A percentile compares a stretch with the other conserved stretches of the same genome.
These are phyloP conservation scores for Yponomeuta cagnagella DNA, from an alignment of 2,888 invertebrate genomes.

Conservation along the genomic window DNA sequence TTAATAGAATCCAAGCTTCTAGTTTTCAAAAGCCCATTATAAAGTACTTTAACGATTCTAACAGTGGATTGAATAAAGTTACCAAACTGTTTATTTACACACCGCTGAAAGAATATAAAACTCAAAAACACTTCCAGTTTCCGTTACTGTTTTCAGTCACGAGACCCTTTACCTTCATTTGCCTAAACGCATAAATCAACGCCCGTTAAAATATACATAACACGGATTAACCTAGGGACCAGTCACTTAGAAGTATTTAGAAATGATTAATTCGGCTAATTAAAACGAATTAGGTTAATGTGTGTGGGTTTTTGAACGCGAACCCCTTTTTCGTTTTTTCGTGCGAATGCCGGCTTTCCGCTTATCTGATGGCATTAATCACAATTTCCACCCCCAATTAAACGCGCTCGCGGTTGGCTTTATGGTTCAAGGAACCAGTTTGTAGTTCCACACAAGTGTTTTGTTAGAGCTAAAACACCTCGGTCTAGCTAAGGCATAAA, in stretches of 20 bases:
- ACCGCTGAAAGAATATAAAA: constrained; percentile 13
- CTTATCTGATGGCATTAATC: constrained; percentile 72
- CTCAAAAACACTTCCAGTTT: constrained; percentile 17
- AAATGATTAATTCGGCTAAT: constrained; percentile 70
- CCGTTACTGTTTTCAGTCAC: constrained; percentile 25
- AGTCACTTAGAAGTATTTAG: constrained; percentile 54
- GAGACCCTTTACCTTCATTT: constrained; percentile 46
- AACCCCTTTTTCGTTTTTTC: constrained; percentile 50
- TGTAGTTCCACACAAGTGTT: constrained; percentile 7
- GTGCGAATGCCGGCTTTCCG: constrained; percentile 48
- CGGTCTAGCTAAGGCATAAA: constrained; percentile 1
- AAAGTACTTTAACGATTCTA: not conserved
- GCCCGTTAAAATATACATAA: constrained; percentile 41
- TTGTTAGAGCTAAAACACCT: not conserved
- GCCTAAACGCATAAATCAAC: constrained; percentile 49
- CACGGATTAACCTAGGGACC: constrained; percentile 37
- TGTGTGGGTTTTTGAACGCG: constrained; percentile 58
- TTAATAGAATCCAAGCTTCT: not conserved
- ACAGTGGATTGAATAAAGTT: not conserved
- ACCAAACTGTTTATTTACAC: not conserved
- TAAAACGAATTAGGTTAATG: constrained; percentile 75
- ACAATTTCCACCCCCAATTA: constrained; percentile 73
- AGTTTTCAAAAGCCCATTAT: not conserved
- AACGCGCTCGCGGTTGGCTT: constrained; percentile 50
- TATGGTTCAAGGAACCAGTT: constrained; percentile 33